Conservation (phyloP, 2,888 invertebrate species). For the Melinaea marsaeus region DNA sequence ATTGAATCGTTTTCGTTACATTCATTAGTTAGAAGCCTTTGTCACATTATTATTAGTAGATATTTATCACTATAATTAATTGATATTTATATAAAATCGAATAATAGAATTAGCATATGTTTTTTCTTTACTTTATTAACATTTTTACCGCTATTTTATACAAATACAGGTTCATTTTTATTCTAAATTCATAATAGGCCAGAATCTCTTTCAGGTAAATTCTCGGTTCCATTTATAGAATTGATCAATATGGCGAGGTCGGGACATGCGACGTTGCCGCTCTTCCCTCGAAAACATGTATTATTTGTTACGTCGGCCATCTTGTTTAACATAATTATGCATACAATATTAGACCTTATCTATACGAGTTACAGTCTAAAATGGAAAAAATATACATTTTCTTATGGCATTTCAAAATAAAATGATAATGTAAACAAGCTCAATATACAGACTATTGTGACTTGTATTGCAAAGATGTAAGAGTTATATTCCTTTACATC, state of each 20-base stretch:
- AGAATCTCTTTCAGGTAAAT: slow-evolving; percentile 37
- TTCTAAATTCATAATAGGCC: slow-evolving; percentile 1
- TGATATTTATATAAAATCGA: too few relatives aligned
- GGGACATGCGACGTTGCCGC: slow-evolving; percentile 53
- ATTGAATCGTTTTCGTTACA: too few relatives aligned
- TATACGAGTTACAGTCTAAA: neutral
- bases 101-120: too few relatives aligned
- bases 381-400: neutral
- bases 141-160: too few relatives aligned
- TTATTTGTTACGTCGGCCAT: slow-evolving; percentile 29
- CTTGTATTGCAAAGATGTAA: neutral
- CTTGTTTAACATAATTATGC: slow-evolving; percentile 8
- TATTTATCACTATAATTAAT: too few relatives aligned
- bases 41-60: too few relatives aligned
- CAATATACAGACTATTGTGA: slow-evolving; percentile 7
- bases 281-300: slow-evolving; percentile 50
- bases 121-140: too few relatives aligned
- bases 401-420: slow-evolving; percentile 32
- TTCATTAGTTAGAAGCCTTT: too few relatives aligned
- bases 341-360: slow-evolving; percentile 19
- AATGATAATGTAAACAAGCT: slow-evolving; percentile 32
- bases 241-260: slow-evolving; percentile 53
- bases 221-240: slow-evolving; percentile 50
- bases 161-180: too few relatives aligned
- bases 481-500: slow-evolving; percentile 10